A percentile compares a stretch with the other conserved stretches of the same genome.
These are phyloP conservation scores for Drosophila nigritarsus DNA, from an alignment of 2,888 invertebrate genomes.

Conservation along the genomic window DNA sequence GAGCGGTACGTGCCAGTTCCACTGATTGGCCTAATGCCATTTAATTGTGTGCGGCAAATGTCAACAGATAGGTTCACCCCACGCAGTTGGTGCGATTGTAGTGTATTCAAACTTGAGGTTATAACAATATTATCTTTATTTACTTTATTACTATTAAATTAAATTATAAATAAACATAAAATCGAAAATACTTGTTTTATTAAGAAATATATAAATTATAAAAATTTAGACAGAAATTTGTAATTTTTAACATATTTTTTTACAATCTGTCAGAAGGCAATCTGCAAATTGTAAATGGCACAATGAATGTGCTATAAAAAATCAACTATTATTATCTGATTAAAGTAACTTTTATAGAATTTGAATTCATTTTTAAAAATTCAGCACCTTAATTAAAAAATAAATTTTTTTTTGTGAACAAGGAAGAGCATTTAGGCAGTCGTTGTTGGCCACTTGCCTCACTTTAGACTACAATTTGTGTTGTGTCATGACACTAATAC, in stretches of 20 bases:
- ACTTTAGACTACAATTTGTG: conserved; percentile 20
- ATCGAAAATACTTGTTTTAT: neutral
- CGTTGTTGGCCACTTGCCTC: neutral
- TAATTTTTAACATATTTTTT: neutral
- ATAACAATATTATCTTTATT: neutral
- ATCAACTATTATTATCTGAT: neutral
- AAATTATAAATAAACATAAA: neutral
- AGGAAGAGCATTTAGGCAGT: conserved; percentile 7
- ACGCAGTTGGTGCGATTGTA: neutral
- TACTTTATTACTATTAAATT: neutral
- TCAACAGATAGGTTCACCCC: conserved; percentile 1
- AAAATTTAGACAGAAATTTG: neutral
- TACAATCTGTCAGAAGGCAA: neutral
- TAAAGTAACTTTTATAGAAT: neutral
- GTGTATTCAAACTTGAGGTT: neutral
- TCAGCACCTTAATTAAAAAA: neutral
- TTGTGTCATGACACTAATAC: conserved; percentile 24
- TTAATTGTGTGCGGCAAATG: conserved; percentile 22
- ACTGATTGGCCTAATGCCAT: conserved; percentile 57
- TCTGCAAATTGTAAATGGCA: neutral
- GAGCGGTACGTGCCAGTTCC: conserved; percentile 65
- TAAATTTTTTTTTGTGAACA: no score
- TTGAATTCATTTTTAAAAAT: neutral
- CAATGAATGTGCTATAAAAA: no score
- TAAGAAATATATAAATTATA: no score